Evolutionary conservation across 2,888 invertebrate species (phyloP).

Genomic region (Coremacera marginata): DNA sequence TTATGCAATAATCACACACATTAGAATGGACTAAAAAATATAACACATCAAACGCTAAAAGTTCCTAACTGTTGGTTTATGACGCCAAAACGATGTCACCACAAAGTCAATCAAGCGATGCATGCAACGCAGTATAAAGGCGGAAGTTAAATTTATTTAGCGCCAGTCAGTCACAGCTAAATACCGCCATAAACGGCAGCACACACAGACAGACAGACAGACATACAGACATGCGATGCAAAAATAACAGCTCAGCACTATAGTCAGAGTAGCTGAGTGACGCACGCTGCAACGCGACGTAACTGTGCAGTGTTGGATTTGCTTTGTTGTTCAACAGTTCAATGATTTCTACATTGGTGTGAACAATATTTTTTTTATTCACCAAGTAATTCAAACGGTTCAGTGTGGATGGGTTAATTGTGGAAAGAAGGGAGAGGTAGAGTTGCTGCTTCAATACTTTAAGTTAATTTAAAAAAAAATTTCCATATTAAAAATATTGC

Average conservation of each 20-base stretch:
- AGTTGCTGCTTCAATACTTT: not conserved
- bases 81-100: not conserved
- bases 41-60: not conserved
- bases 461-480: not conserved
- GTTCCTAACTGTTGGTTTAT: not conserved
- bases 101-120: not conserved
- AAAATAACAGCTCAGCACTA: no score
- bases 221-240: not conserved
- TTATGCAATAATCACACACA: no score
- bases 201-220: constrained; percentile 5
- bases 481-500: not conserved
- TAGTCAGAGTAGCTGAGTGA: not conserved
- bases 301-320: not conserved
- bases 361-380: constrained; percentile 2
- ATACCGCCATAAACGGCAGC: not conserved
- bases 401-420: not conserved
- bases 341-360: constrained; percentile 11
- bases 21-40: no score
- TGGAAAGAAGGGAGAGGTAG: not conserved
- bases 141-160: constrained; percentile 20
- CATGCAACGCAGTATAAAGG: not conserved
- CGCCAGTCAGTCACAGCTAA: not conserved
- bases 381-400: not conserved
- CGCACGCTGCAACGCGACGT: not conserved
- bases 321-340: constrained; percentile 23